These are phyloP conservation scores for Mesorhabditis spiculigera DNA, from an alignment of 2,888 invertebrate genomes.

Conservation along the genomic window DNA sequence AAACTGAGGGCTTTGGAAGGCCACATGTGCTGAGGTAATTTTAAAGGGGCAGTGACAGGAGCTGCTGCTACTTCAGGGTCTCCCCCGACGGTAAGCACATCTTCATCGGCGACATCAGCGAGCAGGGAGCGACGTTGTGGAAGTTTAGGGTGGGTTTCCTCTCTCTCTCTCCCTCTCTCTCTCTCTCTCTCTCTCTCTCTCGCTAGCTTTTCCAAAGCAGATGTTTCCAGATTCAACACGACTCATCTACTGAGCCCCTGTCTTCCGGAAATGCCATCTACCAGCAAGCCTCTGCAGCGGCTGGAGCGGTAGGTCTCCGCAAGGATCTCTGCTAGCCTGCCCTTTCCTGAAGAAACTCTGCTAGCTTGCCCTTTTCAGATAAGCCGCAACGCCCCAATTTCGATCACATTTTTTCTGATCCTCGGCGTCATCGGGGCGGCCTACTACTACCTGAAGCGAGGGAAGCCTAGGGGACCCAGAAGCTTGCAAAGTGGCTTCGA, in stretches of 20 bases:
- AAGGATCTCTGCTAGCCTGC: not conserved
- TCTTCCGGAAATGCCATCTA: not conserved
- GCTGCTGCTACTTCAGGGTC: slow-evolving; percentile 13
- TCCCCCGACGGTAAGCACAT: slow-evolving; percentile 70
- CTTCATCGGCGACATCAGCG: slow-evolving; percentile 75
- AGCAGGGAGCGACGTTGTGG: slow-evolving; percentile 65
- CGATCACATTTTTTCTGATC: not conserved
- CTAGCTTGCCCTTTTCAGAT: not conserved
- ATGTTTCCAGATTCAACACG: slow-evolving; percentile 1
- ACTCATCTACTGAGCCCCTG: not conserved
- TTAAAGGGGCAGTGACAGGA: not conserved
- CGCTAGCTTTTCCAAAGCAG: not conserved
- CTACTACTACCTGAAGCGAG: not conserved
- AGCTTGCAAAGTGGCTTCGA: slow-evolving; percentile 8
- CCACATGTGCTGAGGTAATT: slow-evolving; percentile 80
- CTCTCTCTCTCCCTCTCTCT: not conserved
- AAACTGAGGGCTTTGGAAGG: slow-evolving; percentile 63
- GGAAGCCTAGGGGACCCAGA: not conserved
- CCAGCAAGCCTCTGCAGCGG: not conserved
- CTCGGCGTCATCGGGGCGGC: not conserved
- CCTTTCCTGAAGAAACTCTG: not conserved
- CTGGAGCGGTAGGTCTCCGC: not conserved
- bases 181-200: not conserved
- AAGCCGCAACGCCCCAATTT: not conserved
- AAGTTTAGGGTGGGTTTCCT: slow-evolving; percentile 38